Conservation (phyloP, 2,113 vertebrate species). For the Pluvianellus socialis region DNA sequence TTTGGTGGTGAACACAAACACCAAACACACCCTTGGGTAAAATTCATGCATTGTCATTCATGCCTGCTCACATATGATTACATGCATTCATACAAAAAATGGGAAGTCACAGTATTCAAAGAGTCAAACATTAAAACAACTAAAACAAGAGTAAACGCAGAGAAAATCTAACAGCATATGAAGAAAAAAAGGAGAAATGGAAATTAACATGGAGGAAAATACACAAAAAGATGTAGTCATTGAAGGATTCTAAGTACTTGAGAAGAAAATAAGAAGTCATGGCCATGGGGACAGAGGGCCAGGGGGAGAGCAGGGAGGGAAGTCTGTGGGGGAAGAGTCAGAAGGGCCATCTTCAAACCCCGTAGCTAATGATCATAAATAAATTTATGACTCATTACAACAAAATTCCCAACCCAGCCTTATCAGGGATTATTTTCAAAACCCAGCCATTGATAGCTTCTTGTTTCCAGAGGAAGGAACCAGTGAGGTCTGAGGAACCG, state of each 20-base stretch:
- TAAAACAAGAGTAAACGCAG: neutral
- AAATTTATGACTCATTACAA: neutral
- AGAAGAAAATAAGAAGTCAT: neutral
- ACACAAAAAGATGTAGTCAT: neutral
- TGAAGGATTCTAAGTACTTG: neutral
- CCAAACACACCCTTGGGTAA: neutral
- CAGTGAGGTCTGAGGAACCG: neutral
- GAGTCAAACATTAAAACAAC: neutral
- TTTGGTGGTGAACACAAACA: neutral
- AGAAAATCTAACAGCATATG: neutral
- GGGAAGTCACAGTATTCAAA: neutral
- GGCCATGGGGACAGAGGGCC: fast-evolving
- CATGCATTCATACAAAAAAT: neutral
- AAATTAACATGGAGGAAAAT: neutral
- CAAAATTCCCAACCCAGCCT: neutral
- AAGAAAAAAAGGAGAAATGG: neutral
- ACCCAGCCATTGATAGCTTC: neutral
- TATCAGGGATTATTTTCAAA: neutral
- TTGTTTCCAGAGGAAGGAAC: neutral
- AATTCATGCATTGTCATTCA: neutral
- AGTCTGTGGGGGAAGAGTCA: neutral
- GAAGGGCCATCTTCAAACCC: neutral
- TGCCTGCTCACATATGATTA: neutral
- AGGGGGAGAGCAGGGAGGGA: fast-evolving
- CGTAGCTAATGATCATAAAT: neutral